phyloP scores from a whole-genome alignment of 2,797 vertebrate species.

The Spinibarbus caldwelli region DNA sequence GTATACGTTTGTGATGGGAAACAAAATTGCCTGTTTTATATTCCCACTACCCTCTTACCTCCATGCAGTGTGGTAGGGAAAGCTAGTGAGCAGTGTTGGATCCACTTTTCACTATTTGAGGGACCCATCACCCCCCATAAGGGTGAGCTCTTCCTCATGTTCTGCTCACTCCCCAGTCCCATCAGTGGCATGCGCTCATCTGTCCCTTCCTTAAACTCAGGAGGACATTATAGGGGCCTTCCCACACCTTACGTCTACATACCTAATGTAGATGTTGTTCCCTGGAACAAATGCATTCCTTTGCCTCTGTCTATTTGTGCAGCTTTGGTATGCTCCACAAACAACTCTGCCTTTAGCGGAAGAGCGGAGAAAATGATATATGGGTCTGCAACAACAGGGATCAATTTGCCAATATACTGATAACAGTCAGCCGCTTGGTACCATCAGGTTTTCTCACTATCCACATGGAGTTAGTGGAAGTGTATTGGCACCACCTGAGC shows the following conservation, averaged over 20 bases:
- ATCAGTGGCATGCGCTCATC: background rate
- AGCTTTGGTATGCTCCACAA: background rate
- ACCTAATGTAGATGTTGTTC: background rate
- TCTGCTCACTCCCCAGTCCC: background rate
- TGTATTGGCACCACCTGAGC: too few relatives aligned
- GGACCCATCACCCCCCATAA: background rate
- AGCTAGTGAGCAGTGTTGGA: background rate
- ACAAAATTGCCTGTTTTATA: background rate
- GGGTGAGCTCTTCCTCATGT: background rate
- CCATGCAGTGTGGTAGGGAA: background rate
- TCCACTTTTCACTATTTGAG: background rate
- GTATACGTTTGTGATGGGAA: too few relatives aligned
- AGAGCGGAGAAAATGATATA: background rate
- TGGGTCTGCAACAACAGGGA: background rate
- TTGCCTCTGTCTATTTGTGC: background rate
- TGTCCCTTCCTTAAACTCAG: background rate
- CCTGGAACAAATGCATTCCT: background rate
- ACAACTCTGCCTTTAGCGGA: background rate
- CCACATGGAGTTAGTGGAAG: background rate
- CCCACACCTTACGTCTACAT: too few relatives aligned
- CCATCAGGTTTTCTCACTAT: background rate
- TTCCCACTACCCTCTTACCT: background rate
- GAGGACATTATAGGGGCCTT: background rate
- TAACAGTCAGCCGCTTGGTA: background rate
- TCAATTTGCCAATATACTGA: background rate